phyloP scores from a whole-genome alignment of 1,140 invertebrate genomes.

The Neodiprion pinetum region DNA sequence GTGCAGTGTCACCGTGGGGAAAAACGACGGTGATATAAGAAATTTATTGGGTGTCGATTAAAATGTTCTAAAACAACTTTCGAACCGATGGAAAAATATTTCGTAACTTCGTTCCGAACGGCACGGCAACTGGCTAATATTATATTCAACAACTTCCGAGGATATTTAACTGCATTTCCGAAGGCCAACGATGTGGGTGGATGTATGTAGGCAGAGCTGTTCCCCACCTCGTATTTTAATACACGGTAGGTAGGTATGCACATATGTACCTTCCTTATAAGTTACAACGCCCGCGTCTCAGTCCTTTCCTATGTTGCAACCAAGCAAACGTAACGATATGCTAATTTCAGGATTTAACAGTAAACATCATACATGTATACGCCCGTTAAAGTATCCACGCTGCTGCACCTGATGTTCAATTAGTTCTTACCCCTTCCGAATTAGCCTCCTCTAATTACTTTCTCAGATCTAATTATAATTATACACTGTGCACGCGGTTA shows the following conservation, averaged over 20 bases:
- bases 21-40: no score
- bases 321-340: not conserved
- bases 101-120: no score
- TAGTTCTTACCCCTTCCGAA: no score
- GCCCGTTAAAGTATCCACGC: no score
- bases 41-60: no score
- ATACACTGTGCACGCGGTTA: no score
- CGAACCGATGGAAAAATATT: no score
- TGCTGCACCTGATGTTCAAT: no score
- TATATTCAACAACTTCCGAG: not conserved
- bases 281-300: not conserved
- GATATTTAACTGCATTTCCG: conserved; percentile 5
- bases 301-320: not conserved
- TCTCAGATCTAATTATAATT: no score
- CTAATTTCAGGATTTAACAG: conserved; percentile 4
- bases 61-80: no score
- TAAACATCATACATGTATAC: not conserved
- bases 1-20: no score
- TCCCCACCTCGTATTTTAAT: not conserved
- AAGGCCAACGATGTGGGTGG: conserved; percentile 1
- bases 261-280: not conserved
- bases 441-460: no score
- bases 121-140: not conserved
- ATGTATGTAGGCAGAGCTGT: not conserved
- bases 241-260: not conserved